phyloP scores from a whole-genome alignment of 2,113 vertebrate genomes.

The Enhydra lutris region DNA sequence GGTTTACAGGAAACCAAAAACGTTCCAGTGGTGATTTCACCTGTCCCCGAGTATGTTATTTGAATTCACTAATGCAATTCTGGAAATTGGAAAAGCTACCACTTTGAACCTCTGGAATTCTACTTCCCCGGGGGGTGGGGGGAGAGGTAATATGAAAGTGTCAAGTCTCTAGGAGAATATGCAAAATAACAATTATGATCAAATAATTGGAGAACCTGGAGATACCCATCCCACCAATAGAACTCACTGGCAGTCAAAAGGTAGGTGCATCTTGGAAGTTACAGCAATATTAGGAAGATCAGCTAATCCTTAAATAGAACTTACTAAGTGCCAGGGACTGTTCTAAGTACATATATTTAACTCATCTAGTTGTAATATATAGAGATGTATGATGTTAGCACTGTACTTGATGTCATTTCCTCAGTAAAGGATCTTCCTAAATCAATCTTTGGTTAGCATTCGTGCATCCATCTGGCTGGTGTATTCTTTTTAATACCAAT shows the following conservation, averaged over 20 bases:
- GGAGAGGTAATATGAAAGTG: not conserved
- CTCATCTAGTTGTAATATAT: not conserved
- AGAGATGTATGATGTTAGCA: not conserved
- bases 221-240: not conserved
- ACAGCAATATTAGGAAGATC: not conserved
- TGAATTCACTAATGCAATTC: not conserved
- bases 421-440: not conserved
- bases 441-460: not conserved
- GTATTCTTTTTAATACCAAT: not conserved
- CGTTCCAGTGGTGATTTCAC: not conserved
- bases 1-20: not conserved
- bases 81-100: not conserved
- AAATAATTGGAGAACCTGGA: not conserved
- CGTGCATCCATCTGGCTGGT: not conserved
- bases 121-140: not conserved
- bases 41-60: not conserved
- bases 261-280: not conserved
- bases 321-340: not conserved
- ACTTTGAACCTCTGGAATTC: not conserved
- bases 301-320: not conserved
- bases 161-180: not conserved
- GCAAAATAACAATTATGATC: not conserved
- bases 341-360: not conserved
- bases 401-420: not conserved
- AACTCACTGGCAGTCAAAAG: not conserved